Evolutionary conservation across 2,888 invertebrate genomes (phyloP).

Genomic region (Dorcus hopei): DNA sequence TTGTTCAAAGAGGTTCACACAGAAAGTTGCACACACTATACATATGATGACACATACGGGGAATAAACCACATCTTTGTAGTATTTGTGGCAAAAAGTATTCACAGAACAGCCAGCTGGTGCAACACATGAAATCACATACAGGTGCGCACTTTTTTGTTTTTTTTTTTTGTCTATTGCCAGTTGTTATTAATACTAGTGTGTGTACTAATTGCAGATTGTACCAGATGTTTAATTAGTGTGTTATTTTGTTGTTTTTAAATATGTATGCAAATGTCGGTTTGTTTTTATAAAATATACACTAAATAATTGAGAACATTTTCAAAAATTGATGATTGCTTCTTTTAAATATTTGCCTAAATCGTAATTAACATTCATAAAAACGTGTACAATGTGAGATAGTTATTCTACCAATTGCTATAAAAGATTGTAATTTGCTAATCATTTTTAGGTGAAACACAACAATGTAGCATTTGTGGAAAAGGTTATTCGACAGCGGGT

Average conservation of each 20-base stretch:
- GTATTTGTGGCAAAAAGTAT: slow-evolving; percentile 34
- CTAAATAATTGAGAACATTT: too few species aligned
- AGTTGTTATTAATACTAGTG: slow-evolving; percentile 1
- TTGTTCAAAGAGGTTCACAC: slow-evolving; percentile 40
- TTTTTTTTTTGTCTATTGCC: not conserved
- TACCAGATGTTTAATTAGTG: not conserved
- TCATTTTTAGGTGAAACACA: slow-evolving; percentile 35
- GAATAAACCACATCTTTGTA: slow-evolving; percentile 32
- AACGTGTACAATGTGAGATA: too few species aligned
- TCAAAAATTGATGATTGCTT: too few species aligned
- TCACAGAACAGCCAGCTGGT: slow-evolving; percentile 30
- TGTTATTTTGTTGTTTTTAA: not conserved
- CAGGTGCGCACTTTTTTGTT: slow-evolving; percentile 26
- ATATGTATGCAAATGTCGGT: too few species aligned
- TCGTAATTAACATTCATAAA: too few species aligned
- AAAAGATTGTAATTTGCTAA: not conserved
- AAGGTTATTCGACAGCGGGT: slow-evolving; percentile 30
- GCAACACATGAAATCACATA: slow-evolving; percentile 34
- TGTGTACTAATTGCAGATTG: too few species aligned
- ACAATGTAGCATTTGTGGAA: slow-evolving; percentile 32
- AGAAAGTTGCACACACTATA: slow-evolving; percentile 30
- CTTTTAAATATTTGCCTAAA: too few species aligned
- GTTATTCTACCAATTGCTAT: too few species aligned
- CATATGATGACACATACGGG: slow-evolving; percentile 34
- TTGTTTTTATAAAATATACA: too few species aligned